A percentile compares a stretch with the other conserved stretches of the same genome.
These are phyloP conservation scores for Scaptomyza montana DNA, from an alignment of 1,140 invertebrate species.

Conservation along the genomic window DNA sequence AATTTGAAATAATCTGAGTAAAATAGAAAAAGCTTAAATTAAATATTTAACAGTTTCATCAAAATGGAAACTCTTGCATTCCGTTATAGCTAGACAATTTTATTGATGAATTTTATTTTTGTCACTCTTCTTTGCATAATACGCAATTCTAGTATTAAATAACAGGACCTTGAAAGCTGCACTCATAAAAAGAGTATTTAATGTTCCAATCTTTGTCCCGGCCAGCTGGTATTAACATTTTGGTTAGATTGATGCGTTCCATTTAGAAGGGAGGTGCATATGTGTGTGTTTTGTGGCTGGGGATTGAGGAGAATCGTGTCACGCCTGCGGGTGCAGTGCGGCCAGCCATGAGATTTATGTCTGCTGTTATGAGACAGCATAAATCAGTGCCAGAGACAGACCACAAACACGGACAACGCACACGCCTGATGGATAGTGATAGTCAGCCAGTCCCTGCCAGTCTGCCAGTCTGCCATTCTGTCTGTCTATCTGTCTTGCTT, in stretches of 20 bases:
- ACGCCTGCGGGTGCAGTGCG: slow-evolving; percentile 48
- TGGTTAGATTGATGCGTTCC: slow-evolving; percentile 18
- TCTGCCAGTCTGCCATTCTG: not conserved
- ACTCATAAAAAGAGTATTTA: slow-evolving; percentile 35
- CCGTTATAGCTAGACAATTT: too few species aligned
- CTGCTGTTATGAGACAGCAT: slow-evolving; percentile 77
- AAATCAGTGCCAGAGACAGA: slow-evolving; percentile 66
- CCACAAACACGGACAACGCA: slow-evolving; percentile 2
- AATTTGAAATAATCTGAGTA: too few species aligned
- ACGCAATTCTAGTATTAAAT: too few species aligned
- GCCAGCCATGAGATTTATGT: slow-evolving; percentile 73
- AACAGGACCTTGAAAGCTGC: too few species aligned
- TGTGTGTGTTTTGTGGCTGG: not conserved
- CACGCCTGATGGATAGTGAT: slow-evolving; percentile 64
- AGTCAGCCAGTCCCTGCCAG: not conserved
- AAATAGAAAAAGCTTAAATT: too few species aligned
- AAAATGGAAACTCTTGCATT: too few species aligned
- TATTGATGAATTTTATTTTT: too few species aligned
- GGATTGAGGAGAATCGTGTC: slow-evolving; percentile 41
- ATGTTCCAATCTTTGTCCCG: not conserved
- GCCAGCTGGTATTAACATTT: not conserved
- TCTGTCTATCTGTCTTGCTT: slow-evolving; percentile 3
- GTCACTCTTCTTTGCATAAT: too few species aligned
- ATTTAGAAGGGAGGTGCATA: too few species aligned
- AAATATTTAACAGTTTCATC: too few species aligned